Percentiles rank a stretch among this genome's conserved stretches.
Conservation (phyloP, 2,113 vertebrate species). For the Morone chrysops region DNA sequence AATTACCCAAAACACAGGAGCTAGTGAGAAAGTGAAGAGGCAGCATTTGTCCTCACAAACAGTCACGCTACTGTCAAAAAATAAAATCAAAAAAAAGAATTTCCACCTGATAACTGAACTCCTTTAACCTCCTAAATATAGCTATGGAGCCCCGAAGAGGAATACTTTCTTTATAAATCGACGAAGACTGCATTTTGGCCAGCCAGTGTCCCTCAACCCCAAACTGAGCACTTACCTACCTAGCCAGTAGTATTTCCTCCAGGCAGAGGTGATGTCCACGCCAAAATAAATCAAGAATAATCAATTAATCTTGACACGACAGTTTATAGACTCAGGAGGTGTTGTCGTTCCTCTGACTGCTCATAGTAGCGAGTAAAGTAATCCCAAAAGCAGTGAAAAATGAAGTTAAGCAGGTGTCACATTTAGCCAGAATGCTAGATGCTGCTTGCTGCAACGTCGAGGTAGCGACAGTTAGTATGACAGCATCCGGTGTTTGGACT, state of each 20-base stretch:
- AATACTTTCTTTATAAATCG: background rate
- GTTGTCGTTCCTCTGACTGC: accelerated
- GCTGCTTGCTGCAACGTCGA: background rate
- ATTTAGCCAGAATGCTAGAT: slow-evolving; percentile 63
- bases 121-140: background rate
- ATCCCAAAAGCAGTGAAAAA: background rate
- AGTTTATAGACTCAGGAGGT: background rate
- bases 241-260: slow-evolving; percentile 16
- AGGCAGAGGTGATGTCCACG: slow-evolving; percentile 38
- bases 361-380: background rate
- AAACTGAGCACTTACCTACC: slow-evolving; percentile 55
- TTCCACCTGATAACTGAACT: background rate
- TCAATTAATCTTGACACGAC: background rate
- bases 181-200: background rate
- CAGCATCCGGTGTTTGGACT: background rate
- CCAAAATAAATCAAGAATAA: slow-evolving; percentile 5
- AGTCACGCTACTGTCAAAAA: background rate
- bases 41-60: background rate
- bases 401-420: slow-evolving; percentile 31
- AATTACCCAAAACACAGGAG: background rate
- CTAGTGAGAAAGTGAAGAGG: background rate
- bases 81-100: too few relatives aligned
- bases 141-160: background rate
- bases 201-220: background rate
- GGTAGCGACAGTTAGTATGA: accelerated